These are phyloP conservation scores for Ceratitis capitata DNA, from an alignment of 1,140 invertebrate species.

Conservation along the genomic window DNA sequence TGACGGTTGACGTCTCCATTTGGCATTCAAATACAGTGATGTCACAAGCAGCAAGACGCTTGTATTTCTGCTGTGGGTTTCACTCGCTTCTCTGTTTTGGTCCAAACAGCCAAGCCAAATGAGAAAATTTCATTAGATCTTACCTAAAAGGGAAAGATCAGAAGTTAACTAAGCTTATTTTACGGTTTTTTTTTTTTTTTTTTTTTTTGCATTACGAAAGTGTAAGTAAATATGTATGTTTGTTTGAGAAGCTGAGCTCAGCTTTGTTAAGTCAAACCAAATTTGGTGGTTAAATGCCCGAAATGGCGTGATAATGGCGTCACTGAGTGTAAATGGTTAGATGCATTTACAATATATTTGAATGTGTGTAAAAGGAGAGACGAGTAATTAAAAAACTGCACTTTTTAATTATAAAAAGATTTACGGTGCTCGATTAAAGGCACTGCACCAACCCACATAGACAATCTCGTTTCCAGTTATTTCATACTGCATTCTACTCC, in stretches of 20 bases:
- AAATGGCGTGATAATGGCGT: neutral
- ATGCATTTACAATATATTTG: too few species aligned
- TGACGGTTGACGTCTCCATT: constrained; percentile 26
- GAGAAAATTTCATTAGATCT: neutral
- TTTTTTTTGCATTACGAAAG: neutral
- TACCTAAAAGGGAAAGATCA: neutral
- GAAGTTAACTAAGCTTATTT: neutral
- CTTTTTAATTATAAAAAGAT: too few species aligned
- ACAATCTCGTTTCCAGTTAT: too few species aligned
- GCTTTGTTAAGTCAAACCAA: neutral
- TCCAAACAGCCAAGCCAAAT: neutral
- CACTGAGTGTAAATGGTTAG: too few species aligned
- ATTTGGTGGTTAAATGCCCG: neutral
- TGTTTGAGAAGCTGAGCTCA: neutral
- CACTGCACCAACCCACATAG: too few species aligned
- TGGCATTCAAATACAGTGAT: constrained; percentile 21
- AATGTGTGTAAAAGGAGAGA: too few species aligned
- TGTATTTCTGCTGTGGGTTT: neutral
- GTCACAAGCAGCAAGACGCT: constrained; percentile 29
- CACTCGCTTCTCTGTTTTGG: neutral
- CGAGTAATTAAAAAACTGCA: too few species aligned
- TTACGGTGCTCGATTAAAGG: too few species aligned
- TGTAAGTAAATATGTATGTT: neutral
- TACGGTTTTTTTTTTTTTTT: too few species aligned
- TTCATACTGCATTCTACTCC: too few species aligned